These are phyloP conservation scores for Xenops minutus DNA, from an alignment of 2,797 vertebrate species.

Conservation along the genomic window DNA sequence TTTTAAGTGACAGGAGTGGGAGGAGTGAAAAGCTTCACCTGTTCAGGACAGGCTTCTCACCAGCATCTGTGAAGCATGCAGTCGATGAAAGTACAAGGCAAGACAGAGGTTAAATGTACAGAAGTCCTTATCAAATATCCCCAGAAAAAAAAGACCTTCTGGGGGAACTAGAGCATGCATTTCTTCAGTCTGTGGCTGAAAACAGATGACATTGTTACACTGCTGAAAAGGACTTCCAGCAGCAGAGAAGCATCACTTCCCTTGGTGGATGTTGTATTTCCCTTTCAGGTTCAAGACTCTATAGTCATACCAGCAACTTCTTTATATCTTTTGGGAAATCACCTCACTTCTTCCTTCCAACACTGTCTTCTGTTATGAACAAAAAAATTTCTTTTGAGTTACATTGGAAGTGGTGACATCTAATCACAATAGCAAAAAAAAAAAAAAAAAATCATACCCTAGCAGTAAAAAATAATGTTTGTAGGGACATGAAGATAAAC, in stretches of 20 bases:
- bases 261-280: background rate
- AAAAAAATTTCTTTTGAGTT: background rate
- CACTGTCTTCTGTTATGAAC: background rate
- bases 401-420: background rate
- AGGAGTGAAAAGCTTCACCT: background rate
- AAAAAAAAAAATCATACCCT: background rate
- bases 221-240: background rate
- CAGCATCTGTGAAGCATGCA: background rate
- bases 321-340: background rate
- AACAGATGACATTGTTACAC: background rate
- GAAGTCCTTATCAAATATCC: background rate
- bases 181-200: background rate
- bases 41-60: background rate
- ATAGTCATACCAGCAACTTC: fast-evolving
- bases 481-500: background rate
- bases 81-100: background rate
- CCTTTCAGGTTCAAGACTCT: background rate
- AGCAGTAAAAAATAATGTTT: background rate
- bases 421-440: background rate
- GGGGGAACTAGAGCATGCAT: background rate
- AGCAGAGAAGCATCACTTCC: background rate
- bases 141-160: background rate
- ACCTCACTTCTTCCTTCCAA: background rate
- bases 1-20: background rate
- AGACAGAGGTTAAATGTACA: background rate